Base-by-base conservation (phyloP, 2,797 vertebrate species). In the Capromys pilorides region DNA sequence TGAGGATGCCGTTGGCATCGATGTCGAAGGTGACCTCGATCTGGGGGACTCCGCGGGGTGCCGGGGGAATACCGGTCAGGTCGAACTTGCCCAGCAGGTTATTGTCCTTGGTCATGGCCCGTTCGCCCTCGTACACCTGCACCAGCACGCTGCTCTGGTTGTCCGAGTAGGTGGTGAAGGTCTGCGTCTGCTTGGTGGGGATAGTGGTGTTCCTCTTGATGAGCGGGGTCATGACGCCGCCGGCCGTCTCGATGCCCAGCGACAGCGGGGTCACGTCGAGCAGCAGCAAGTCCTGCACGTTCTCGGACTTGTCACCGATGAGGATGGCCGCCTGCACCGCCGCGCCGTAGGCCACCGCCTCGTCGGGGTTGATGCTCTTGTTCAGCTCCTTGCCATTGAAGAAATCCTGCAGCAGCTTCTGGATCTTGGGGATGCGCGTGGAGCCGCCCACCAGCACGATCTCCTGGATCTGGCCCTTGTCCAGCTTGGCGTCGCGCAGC, bases 161-260 rank as follows among this genome's bases (percentile, higher is more conserved):
- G 96, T 99, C 99, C 0, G 99, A 98, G 97, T 99, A 99, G n/a
- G 99, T 99, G 96, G 99, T 99, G 98, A 99, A 99, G 98, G 98
- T 98, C 98, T 99, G 99, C 45, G 98, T 99, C 98, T 99, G 99
- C 97, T 99, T 99, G 95, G 98, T 99, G 45, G 99, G 99, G 96
- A 99, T 99, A 75, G 99, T 99, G 95, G 99, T 99, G 98, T 99
- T 99, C 64, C 99, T 98, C 95, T 99, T 99, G 97, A 99, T 99
- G 59, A 99, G 98, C 1, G 99, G 97, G 0, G 99, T 99, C 99
- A 99, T 99, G 93, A 99, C 99, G n/a, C 99, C 99, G 21, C 99
- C 99, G 2, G 98, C 99, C 0, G 99, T 99, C 98, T 99, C 99
- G 0, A 99, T 99, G 86, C 99, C 99, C 97, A 99, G 98, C 14